Conservation (phyloP, 2,888 invertebrate genomes). For the Tenthredo scrophulariae region DNA sequence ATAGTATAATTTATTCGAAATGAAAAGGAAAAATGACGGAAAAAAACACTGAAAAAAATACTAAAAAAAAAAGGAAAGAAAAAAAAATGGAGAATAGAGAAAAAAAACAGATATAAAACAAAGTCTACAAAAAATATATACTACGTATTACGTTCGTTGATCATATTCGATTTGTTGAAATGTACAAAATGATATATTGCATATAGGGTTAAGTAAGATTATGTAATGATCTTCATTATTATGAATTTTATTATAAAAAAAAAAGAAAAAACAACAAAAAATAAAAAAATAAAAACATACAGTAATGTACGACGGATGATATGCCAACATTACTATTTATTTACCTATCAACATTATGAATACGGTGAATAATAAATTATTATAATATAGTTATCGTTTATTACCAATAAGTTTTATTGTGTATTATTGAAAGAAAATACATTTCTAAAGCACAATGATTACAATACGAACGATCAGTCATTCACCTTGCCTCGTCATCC, state of each 20-base stretch:
- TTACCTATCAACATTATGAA: slow-evolving; percentile 48
- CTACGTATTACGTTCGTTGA: slow-evolving; percentile 54
- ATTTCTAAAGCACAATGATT: slow-evolving; percentile 55
- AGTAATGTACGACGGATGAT: slow-evolving; percentile 49
- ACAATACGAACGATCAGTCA: slow-evolving; percentile 39
- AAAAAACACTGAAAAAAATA: too few species aligned
- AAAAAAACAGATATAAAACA: background rate
- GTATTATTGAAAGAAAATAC: slow-evolving; percentile 55
- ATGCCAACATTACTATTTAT: slow-evolving; percentile 53
- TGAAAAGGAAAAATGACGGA: background rate
- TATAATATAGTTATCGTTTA: slow-evolving; percentile 53
- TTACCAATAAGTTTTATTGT: slow-evolving; percentile 55
- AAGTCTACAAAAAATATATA: slow-evolving; percentile 38
- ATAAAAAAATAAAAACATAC: slow-evolving; percentile 2
- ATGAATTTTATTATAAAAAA: slow-evolving; percentile 53
- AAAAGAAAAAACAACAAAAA: background rate
- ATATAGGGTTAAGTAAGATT: slow-evolving; percentile 48
- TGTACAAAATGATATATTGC: slow-evolving; percentile 55
- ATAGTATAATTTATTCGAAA: slow-evolving; percentile 2
- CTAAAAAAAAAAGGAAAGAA: background rate
- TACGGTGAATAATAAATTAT: slow-evolving; percentile 36
- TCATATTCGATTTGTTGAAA: slow-evolving; percentile 55
- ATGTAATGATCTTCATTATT: slow-evolving; percentile 50
- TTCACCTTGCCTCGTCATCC: background rate
- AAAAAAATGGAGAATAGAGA: background rate